Evolutionary conservation across 2,113 vertebrate species (phyloP).

Genomic region (Noturus placidus): DNA sequence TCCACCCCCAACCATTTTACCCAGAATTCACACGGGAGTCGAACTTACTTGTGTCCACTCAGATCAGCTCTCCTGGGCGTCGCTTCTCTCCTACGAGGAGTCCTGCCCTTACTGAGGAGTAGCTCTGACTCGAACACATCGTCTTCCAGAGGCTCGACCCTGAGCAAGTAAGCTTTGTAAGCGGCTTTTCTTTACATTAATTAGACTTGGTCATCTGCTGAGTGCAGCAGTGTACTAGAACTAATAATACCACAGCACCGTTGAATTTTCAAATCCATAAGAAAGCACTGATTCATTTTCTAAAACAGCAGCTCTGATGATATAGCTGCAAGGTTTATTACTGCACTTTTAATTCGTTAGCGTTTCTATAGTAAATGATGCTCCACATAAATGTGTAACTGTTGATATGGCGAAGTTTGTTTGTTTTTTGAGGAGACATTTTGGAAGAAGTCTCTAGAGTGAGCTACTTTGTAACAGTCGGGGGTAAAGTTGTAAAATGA

Average conservation of each 20-base stretch:
- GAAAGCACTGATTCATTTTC: background rate
- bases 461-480: background rate
- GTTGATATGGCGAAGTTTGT: no score
- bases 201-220: background rate
- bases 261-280: background rate
- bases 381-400: background rate
- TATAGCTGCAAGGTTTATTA: background rate
- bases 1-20: background rate
- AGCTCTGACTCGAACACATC: conserved; percentile 40
- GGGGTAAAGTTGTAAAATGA: no score
- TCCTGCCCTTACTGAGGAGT: conserved; percentile 26
- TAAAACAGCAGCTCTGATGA: background rate
- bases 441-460: background rate
- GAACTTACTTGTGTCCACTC: conserved; percentile 61
- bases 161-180: conserved; percentile 6
- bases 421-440: background rate
- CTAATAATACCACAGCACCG: background rate
- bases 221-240: background rate
- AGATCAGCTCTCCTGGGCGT: conserved; percentile 56
- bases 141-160: conserved; percentile 36
- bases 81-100: conserved; percentile 47
- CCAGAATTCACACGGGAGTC: background rate
- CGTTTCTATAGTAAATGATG: background rate
- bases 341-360: background rate
- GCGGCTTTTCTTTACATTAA: background rate